phyloP scores from a whole-genome alignment of 2,888 invertebrate species.

The Aleiodes leptofemur region DNA sequence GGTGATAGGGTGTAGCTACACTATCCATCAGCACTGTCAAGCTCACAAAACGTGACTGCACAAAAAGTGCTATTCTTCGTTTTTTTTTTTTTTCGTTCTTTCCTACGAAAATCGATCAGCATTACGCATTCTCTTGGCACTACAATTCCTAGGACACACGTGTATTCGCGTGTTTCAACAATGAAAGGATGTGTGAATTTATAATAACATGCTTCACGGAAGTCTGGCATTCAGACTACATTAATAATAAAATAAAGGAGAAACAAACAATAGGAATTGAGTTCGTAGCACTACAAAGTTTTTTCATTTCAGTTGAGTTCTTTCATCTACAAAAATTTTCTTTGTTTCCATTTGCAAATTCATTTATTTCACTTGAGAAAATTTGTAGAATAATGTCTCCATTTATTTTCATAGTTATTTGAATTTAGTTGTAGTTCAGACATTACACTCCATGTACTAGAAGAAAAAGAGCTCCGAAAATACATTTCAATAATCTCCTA shows the following conservation, averaged over 20 bases:
- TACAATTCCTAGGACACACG: not conserved
- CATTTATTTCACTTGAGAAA: not conserved
- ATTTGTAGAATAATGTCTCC: not conserved
- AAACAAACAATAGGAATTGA: too few relatives aligned
- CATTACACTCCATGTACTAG: too few relatives aligned
- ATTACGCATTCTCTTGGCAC: constrained; percentile 53
- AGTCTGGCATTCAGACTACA: not conserved
- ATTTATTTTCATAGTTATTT: constrained; percentile 1
- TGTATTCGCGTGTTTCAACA: not conserved
- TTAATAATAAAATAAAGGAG: not conserved
- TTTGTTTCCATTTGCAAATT: not conserved
- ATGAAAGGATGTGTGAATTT: not conserved
- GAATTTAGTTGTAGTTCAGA: too few relatives aligned
- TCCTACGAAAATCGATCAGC: constrained; percentile 45
- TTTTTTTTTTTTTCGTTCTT: not conserved
- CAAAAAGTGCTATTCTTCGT: constrained; percentile 31
- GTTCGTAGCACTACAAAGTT: not conserved
- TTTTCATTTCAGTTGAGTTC: not conserved
- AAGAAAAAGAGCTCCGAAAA: too few relatives aligned
- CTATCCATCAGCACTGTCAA: constrained; percentile 47
- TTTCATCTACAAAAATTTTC: not conserved
- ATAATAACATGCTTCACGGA: constrained; percentile 1
- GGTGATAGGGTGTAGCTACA: constrained; percentile 50
- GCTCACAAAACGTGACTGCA: constrained; percentile 12
- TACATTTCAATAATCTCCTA: too few relatives aligned